Conservation (phyloP, 2,888 invertebrate genomes). For the Flexamia atlantica region DNA sequence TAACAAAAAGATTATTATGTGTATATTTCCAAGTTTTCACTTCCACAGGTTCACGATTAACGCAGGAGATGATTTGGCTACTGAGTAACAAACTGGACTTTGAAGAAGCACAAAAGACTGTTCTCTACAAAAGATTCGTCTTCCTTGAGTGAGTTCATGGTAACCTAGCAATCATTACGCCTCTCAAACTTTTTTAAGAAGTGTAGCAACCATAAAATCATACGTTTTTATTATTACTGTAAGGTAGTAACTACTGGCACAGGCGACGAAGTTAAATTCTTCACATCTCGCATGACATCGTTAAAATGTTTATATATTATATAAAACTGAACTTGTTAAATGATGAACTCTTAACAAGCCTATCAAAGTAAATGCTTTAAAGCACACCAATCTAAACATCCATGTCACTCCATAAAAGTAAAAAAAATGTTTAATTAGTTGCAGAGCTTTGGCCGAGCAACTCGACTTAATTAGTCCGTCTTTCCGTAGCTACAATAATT, state of each 20-base stretch:
- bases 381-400: slow-evolving; percentile 21
- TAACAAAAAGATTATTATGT: too few relatives aligned
- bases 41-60: slow-evolving; percentile 74
- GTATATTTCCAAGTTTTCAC: neutral
- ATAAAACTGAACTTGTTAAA: too few relatives aligned
- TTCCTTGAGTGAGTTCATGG: slow-evolving; percentile 72
- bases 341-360: too few relatives aligned
- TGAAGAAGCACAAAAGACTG: slow-evolving; percentile 71
- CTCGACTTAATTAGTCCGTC: slow-evolving; percentile 38
- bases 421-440: slow-evolving; percentile 47
- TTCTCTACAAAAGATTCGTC: slow-evolving; percentile 72
- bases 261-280: too few relatives aligned
- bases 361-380: neutral
- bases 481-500: slow-evolving; percentile 22
- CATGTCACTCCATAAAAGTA: neutral
- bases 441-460: neutral
- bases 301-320: too few relatives aligned
- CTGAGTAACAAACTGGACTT: slow-evolving; percentile 73
- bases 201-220: too few relatives aligned
- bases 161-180: neutral
- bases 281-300: too few relatives aligned
- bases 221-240: too few relatives aligned
- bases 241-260: too few relatives aligned
- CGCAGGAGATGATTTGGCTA: slow-evolving; percentile 75
- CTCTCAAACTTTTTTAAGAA: too few relatives aligned